phyloP scores from a whole-genome alignment of 2,888 invertebrate species.

The Selenia dentaria region DNA sequence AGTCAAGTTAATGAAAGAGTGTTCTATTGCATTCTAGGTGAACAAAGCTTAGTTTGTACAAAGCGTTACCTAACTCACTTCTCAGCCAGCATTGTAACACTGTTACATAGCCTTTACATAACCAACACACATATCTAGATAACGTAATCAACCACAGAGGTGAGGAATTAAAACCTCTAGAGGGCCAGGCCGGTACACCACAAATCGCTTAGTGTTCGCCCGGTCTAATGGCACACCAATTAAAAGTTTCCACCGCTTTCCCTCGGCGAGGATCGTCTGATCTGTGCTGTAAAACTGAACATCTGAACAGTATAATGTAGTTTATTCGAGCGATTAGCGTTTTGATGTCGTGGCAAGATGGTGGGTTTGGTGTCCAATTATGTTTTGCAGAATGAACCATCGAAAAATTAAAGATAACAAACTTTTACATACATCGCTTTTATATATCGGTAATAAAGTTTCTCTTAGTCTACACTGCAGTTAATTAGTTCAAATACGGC shows the following conservation, averaged over 20 bases:
- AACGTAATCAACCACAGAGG: constrained; percentile 53
- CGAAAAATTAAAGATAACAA: no score
- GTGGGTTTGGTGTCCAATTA: constrained; percentile 19
- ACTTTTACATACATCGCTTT: no score
- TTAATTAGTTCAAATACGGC: no score
- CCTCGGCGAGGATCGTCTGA: constrained; percentile 64
- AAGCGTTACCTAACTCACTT: background rate
- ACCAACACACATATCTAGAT: constrained; percentile 11
- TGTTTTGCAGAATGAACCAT: constrained; percentile 4
- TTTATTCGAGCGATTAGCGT: constrained; percentile 75
- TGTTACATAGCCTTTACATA: constrained; percentile 4
- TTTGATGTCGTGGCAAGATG: constrained; percentile 66
- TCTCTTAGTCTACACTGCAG: no score
- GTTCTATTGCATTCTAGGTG: no score
- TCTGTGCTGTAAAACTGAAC: constrained; percentile 79
- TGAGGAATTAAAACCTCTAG: constrained; percentile 75
- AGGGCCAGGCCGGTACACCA: constrained; percentile 81
- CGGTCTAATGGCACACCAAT: constrained; percentile 84
- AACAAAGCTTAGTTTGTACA: background rate
- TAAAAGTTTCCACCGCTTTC: constrained; percentile 78
- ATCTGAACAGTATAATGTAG: constrained; percentile 75
- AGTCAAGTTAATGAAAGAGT: no score
- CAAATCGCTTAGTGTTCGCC: constrained; percentile 83
- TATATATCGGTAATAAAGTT: no score
- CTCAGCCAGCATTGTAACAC: background rate